Evolutionary conservation across 2,888 invertebrate species (phyloP).

Genomic region (Protophormia terraenovae): DNA sequence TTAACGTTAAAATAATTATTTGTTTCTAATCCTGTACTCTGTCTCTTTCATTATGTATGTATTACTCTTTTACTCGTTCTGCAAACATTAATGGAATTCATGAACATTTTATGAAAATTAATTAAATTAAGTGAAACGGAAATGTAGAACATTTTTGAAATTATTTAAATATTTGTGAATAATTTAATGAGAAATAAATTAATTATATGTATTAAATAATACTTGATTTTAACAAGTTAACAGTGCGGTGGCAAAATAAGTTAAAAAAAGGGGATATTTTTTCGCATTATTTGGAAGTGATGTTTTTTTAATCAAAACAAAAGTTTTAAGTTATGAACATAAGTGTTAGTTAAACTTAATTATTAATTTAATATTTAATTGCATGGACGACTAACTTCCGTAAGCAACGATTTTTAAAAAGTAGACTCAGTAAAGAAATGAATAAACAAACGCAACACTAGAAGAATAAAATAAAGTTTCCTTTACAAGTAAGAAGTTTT

Average conservation of each 20-base stretch:
- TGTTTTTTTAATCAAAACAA: too few species aligned
- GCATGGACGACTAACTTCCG: too few species aligned
- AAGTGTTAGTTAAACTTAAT: too few species aligned
- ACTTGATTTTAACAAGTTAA: neutral
- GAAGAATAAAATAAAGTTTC: too few species aligned
- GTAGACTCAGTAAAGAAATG: too few species aligned
- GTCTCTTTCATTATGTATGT: neutral
- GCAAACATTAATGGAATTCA: too few species aligned
- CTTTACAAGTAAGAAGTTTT: too few species aligned
- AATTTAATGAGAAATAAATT: neutral
- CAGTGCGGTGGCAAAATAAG: neutral
- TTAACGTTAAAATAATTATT: constrained; percentile 40
- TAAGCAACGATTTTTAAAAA: too few species aligned
- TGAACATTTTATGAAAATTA: neutral
- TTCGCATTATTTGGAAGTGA: too few species aligned
- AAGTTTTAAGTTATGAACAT: too few species aligned
- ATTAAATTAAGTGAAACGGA: constrained; percentile 20
- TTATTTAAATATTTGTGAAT: constrained; percentile 23
- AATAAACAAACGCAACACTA: too few species aligned
- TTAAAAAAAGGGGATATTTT: neutral
- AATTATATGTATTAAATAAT: neutral
- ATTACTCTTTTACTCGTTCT: neutral
- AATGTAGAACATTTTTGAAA: constrained; percentile 15
- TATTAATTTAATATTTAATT: too few species aligned
- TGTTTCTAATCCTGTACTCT: neutral